phyloP scores from a whole-genome alignment of 2,797 vertebrate species.

The Xenops minutus region DNA sequence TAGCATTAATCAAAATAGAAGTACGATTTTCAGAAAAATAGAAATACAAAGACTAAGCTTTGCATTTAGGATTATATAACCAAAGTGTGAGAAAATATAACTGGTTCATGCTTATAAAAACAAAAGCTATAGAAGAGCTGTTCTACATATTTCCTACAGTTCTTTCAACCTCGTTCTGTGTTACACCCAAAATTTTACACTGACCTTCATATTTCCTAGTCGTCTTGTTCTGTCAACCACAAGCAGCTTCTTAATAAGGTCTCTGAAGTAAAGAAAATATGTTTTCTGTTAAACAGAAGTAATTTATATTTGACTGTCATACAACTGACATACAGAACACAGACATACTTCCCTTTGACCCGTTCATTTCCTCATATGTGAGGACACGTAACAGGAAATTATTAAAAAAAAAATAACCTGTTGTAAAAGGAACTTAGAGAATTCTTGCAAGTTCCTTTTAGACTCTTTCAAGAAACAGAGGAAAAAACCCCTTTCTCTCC shows the following conservation, averaged over 20 bases:
- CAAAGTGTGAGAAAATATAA: not conserved
- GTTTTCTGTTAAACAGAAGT: not conserved
- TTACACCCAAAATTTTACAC: constrained; percentile 12
- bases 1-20: not conserved
- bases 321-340: not conserved
- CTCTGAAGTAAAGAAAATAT: constrained; percentile 75
- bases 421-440: not conserved
- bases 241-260: constrained; percentile 95
- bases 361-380: not conserved
- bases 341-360: not conserved
- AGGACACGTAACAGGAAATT: not conserved
- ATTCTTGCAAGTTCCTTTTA: not conserved
- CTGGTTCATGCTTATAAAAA: not conserved
- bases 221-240: constrained; percentile 91
- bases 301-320: not conserved
- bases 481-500: not conserved
- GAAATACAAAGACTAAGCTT: not conserved
- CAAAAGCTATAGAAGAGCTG: not conserved
- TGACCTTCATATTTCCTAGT: constrained; percentile 96
- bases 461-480: not conserved
- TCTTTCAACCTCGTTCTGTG: not conserved
- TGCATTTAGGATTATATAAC: not conserved
- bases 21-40: not conserved
- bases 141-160: not conserved
- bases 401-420: not conserved